Conservation (phyloP, 2,113 vertebrate genomes). For the Castor canadensis region DNA sequence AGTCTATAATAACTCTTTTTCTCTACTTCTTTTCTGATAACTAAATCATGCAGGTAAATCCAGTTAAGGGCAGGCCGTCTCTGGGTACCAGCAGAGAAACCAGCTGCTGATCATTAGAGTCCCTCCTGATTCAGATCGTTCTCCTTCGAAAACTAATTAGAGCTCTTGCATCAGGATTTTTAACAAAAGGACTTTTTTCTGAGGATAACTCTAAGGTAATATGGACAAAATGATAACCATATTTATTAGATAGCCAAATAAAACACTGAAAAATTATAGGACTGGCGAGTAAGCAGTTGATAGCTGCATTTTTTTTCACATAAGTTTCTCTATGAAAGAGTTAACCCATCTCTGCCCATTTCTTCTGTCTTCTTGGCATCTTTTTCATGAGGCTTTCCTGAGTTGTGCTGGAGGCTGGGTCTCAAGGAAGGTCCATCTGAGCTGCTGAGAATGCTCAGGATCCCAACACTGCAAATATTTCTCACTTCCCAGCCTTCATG, state of each 20-base stretch:
- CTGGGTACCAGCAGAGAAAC: conserved; percentile 35
- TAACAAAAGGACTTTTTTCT: conserved; percentile 34
- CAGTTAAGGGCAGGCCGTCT: conserved; percentile 39
- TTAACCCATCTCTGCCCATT: neutral
- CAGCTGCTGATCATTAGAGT: conserved; percentile 56
- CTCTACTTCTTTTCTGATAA: conserved; percentile 30
- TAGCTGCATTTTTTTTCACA: neutral
- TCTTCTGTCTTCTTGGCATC: neutral
- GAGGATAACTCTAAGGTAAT: conserved; percentile 37
- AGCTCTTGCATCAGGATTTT: conserved; percentile 28
- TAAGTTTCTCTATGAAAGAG: neutral
- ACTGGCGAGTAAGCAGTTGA: neutral
- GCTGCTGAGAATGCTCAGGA: neutral
- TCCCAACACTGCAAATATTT: neutral
- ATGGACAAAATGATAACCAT: conserved; percentile 49
- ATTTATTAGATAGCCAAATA: conserved; percentile 44
- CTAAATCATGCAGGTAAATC: conserved; percentile 61
- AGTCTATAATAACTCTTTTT: neutral
- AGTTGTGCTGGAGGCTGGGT: too few relatives aligned
- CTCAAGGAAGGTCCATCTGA: neutral
- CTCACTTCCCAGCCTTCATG: neutral
- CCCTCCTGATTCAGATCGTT: neutral
- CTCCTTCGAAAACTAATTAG: conserved; percentile 58
- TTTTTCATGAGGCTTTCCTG: neutral
- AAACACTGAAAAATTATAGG: conserved; percentile 3